phyloP scores from a whole-genome alignment of 2,888 invertebrate species.

The Apeira syringaria region DNA sequence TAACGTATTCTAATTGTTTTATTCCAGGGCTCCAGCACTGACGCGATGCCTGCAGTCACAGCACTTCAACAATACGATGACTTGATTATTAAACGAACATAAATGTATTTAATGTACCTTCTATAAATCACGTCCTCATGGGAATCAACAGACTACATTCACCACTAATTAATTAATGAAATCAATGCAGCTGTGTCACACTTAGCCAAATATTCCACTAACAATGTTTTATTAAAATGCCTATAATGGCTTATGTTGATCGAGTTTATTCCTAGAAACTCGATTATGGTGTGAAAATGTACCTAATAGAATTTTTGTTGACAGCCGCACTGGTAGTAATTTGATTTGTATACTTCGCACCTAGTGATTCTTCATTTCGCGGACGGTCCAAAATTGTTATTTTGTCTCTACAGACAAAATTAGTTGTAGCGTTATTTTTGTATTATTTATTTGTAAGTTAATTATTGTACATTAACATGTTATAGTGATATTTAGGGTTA shows the following conservation, averaged over 20 bases:
- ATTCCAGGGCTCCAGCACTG: slow-evolving; percentile 75
- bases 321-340: slow-evolving; percentile 7
- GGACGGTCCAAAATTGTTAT: slow-evolving; percentile 67
- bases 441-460: slow-evolving; percentile 82
- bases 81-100: slow-evolving; percentile 56
- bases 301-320: slow-evolving; percentile 5
- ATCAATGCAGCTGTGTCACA: slow-evolving; percentile 44
- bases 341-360: slow-evolving; percentile 35
- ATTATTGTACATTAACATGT: slow-evolving; percentile 80
- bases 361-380: slow-evolving; percentile 52
- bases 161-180: slow-evolving; percentile 33
- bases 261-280: slow-evolving; percentile 4
- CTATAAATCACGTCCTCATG: slow-evolving; percentile 49
- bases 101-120: slow-evolving; percentile 48
- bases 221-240: slow-evolving; percentile 31
- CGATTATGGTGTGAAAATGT: slow-evolving; percentile 2
- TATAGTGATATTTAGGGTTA: slow-evolving; percentile 69
- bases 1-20: slow-evolving; percentile 37
- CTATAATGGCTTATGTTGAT: slow-evolving; percentile 14
- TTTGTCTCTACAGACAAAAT: slow-evolving; percentile 58
- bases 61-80: slow-evolving; percentile 67
- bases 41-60: slow-evolving; percentile 73
- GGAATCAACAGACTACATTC: slow-evolving; percentile 38
- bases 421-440: slow-evolving; percentile 75
- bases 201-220: slow-evolving; percentile 48